Evolutionary conservation across 2,888 invertebrate species (phyloP), one percentile per base, ranked within the genome.

Genomic region (Eremobia ochroleuca): DNA sequence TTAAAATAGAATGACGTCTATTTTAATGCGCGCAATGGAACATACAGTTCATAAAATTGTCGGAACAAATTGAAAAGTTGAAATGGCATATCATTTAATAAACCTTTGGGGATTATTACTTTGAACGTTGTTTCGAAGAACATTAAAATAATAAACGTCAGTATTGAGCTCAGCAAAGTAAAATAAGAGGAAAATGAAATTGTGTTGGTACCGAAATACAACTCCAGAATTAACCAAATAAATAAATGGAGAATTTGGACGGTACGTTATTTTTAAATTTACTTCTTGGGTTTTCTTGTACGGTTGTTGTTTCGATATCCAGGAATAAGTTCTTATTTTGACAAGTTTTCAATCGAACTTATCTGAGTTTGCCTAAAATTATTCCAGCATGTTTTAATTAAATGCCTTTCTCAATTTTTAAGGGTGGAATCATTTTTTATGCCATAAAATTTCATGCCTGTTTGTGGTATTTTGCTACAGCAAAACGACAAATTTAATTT

Each of bases 61-160:
- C 18, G 13, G 8, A 13, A 13, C 64, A 46, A 21, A 77, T 49
- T 66, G 3, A 37, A 49, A 58, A 49, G 40, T 46, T 65, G 1
- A 76, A 76, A 77, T 66, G 37, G 31, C n/a, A 9, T n/a, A 49
- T 49, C n/a, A 76, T 77, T 76, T 77, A 66, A 49, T 64, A 46
- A 77, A 49, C 21, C 37, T 59, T 66, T 77, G 1, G n/a, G 8
- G 31, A 49, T 40, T 49, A 61, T 68, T 69, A 46, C 25, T 77
- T 52, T 34, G 25, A 28, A 28, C 25, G 4, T 18, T 78, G 52
- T 79, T 69, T n/a, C 62, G 2, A 28, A 62, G 62, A 55, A 70
- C 37, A 78, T 31, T 69, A 18, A 28, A 28, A 15, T 55, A 55
- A 69, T 37, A 43, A 77, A 61, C 55, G 28, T 52, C 34, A 37